phyloP scores from a whole-genome alignment of 2,888 invertebrate genomes.

The Dastarcus helophoroides region DNA sequence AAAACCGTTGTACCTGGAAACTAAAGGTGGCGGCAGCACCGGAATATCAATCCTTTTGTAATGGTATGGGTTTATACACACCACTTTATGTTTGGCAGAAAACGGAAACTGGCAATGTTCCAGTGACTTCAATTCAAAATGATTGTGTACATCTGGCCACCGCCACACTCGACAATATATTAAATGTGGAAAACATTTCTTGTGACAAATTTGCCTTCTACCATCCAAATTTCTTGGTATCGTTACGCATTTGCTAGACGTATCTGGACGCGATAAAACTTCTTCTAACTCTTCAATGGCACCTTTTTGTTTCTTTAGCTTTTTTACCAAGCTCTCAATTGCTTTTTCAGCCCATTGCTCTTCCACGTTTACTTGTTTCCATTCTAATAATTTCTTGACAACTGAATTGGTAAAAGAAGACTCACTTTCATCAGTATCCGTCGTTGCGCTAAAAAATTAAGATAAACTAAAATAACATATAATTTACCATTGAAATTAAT shows the following conservation, averaged over 20 bases:
- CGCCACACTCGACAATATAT: conserved; percentile 99
- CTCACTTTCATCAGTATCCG: conserved; percentile 81
- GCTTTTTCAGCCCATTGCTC: conserved; percentile 99
- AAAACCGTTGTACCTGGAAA: conserved; percentile 93
- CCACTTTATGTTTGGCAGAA: conserved; percentile 95
- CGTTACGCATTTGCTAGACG: conserved; percentile 95
- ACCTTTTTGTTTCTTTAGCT: conserved; percentile 89
- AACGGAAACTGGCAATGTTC: conserved; percentile 95
- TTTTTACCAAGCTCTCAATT: conserved; percentile 94
- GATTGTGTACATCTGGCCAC: conserved; percentile 98
- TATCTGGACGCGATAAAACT: conserved; percentile 88
- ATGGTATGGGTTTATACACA: conserved; percentile 99
- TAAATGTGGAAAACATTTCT: conserved; percentile 96
- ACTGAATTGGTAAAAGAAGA: conserved; percentile 92
- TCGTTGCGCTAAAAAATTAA: conserved; percentile 34
- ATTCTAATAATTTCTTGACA: conserved; percentile 89
- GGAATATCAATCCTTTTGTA: conserved; percentile 96
- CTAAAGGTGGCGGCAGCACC: conserved; percentile 92
- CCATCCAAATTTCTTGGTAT: conserved; percentile 95
- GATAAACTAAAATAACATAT: too few relatives aligned
- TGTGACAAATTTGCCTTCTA: conserved; percentile 90
- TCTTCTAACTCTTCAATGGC: conserved; percentile 88
- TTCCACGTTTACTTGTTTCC: conserved; percentile 97
- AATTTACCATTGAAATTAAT: too few relatives aligned
- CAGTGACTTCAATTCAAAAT: conserved; percentile 93